Conservation (phyloP, 92 coral and sea anemone species). For the Zoanthus solanderi region DNA sequence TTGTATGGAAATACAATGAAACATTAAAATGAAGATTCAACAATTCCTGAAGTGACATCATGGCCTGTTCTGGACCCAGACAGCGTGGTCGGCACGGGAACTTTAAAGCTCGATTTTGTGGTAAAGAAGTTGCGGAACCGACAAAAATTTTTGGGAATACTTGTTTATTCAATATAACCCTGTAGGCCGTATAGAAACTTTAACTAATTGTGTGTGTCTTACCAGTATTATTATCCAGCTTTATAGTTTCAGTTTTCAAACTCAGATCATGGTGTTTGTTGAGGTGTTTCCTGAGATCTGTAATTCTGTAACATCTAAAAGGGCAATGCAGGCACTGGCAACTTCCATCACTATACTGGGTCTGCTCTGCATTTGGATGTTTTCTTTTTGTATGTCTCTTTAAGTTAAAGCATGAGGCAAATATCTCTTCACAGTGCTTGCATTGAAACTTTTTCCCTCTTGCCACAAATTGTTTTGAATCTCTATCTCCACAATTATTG, state of each 20-base stretch:
- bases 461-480: no score
- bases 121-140: no score
- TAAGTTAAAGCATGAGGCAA: conserved; percentile 5
- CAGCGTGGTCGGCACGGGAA: no score
- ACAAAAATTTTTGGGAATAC: no score
- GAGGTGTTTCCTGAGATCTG: conserved; percentile 54
- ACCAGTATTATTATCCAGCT: conserved; percentile 44
- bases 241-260: conserved; percentile 40
- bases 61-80: no score
- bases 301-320: conserved; percentile 53
- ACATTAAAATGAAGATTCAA: no score
- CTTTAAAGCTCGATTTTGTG: no score
- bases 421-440: conserved; percentile 10
- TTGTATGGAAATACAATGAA: no score
- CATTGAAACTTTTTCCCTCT: conserved; percentile 21
- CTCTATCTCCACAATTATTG: no score
- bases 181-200: no score
- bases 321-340: conserved; percentile 56
- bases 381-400: conserved; percentile 49
- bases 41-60: no score
- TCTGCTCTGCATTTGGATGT: conserved; percentile 15
- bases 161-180: no score
- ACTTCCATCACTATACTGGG: conserved; percentile 31
- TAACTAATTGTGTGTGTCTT: neutral
- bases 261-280: conserved; percentile 38